These are phyloP conservation scores for Montipora cactus DNA, from an alignment of 64 coral and sea anemone genomes.

Conservation along the genomic window DNA sequence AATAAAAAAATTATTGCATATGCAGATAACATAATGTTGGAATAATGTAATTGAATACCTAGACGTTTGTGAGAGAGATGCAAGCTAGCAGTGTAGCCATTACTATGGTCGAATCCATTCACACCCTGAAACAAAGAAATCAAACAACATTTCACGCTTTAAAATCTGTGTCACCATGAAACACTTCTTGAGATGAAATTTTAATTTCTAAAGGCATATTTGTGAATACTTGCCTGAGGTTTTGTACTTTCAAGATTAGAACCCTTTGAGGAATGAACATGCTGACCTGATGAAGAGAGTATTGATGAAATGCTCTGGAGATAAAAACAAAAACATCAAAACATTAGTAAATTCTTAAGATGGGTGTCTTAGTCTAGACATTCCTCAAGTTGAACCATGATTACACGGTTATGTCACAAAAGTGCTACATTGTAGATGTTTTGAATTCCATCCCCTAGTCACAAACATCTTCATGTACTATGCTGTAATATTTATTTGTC, in stretches of 20 bases:
- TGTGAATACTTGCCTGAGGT: background rate
- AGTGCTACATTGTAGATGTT: too few species aligned
- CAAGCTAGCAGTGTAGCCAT: conserved; percentile 29
- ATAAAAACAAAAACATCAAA: background rate
- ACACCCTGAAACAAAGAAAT: conserved; percentile 47
- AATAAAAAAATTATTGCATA: background rate
- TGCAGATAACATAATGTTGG: background rate
- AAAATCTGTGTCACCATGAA: background rate
- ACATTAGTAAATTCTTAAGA: too few species aligned
- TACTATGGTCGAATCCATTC: conserved; percentile 83
- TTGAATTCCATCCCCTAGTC: too few species aligned
- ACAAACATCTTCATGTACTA: too few species aligned
- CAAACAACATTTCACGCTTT: background rate
- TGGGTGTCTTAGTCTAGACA: too few species aligned
- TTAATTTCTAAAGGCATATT: background rate
- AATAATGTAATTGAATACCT: background rate
- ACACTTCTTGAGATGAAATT: background rate
- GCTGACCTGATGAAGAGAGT: conserved; percentile 1
- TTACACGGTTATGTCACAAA: too few species aligned
- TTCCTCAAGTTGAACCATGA: too few species aligned
- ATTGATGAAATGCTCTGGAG: conserved; percentile 21
- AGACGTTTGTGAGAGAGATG: background rate
- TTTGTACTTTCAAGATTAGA: background rate
- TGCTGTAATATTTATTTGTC: too few species aligned
- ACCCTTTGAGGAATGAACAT: background rate